Conservation (phyloP, 2,888 invertebrate species). For the Incurvaria masculella region DNA sequence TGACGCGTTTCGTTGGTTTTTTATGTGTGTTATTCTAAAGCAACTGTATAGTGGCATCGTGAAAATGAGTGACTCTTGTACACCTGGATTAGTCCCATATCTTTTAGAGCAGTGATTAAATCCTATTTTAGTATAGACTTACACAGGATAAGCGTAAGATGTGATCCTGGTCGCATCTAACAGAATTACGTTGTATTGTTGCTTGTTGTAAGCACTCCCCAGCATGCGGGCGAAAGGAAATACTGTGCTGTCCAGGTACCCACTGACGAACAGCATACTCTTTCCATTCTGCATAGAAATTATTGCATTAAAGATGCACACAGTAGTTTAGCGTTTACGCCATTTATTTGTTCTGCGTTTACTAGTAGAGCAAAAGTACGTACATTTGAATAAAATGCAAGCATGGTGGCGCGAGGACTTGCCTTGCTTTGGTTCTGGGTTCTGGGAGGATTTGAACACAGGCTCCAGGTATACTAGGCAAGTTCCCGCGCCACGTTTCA, state of each 20-base stretch:
- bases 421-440: neutral
- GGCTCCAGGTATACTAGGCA: neutral
- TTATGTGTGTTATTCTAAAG: too few species aligned
- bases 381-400: neutral
- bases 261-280: conserved; percentile 37
- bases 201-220: conserved; percentile 38
- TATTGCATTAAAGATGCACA: neutral
- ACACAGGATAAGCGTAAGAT: conserved; percentile 45
- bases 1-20: neutral
- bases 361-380: neutral
- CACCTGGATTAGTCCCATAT: too few species aligned
- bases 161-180: conserved; percentile 43
- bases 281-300: conserved; percentile 26
- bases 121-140: too few species aligned
- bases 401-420: neutral
- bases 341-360: neutral
- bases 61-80: neutral
- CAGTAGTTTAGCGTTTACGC: neutral
- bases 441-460: neutral
- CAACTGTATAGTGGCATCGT: neutral
- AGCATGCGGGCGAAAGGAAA: conserved; percentile 39
- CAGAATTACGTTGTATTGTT: conserved; percentile 39
- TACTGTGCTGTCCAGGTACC: conserved; percentile 41
- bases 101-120: too few species aligned
- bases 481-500: too few species aligned